phyloP scores from a whole-genome alignment of 1,140 invertebrate species.

The Cotesia typhae region DNA sequence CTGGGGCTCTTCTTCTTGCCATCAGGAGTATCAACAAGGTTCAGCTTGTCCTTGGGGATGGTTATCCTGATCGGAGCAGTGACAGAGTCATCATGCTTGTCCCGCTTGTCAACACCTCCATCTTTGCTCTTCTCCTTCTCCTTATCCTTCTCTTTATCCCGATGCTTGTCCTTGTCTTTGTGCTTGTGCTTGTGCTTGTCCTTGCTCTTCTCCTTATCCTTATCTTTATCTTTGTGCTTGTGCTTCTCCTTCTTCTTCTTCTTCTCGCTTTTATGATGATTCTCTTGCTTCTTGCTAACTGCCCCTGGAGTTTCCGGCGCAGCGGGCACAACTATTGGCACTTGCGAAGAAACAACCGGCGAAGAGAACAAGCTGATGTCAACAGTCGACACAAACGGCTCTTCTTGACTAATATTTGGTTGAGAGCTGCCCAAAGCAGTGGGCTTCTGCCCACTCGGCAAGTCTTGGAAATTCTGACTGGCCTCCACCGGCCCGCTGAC shows the following conservation, averaged over 20 bases:
- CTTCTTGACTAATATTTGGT: background rate
- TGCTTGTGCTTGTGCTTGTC: conserved; percentile 73
- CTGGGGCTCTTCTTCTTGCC: conserved; percentile 45
- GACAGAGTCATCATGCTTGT: conserved; percentile 24
- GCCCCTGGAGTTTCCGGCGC: background rate
- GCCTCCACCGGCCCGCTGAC: too few species aligned
- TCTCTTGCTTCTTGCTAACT: conserved; percentile 55
- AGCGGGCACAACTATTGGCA: background rate
- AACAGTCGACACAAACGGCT: conserved; percentile 43
- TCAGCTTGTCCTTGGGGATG: conserved; percentile 73
- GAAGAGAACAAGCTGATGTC: conserved; percentile 46
- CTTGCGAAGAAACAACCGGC: conserved; percentile 34
- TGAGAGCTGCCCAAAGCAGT: too few species aligned
- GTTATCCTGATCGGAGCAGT: conserved; percentile 72
- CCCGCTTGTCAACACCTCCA: background rate
- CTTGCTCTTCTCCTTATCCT: conserved; percentile 55
- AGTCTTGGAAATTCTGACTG: too few species aligned
- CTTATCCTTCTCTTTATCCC: conserved; percentile 59
- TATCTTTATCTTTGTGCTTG: conserved; percentile 68
- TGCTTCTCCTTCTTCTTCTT: conserved; percentile 75
- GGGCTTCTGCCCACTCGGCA: too few species aligned
- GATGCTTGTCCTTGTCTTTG: conserved; percentile 69
- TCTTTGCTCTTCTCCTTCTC: conserved; percentile 40
- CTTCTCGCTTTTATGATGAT: conserved; percentile 68
- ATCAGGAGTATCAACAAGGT: conserved; percentile 53